Conservation (phyloP, 1,140 invertebrate genomes). For the Babylonia areolata region DNA sequence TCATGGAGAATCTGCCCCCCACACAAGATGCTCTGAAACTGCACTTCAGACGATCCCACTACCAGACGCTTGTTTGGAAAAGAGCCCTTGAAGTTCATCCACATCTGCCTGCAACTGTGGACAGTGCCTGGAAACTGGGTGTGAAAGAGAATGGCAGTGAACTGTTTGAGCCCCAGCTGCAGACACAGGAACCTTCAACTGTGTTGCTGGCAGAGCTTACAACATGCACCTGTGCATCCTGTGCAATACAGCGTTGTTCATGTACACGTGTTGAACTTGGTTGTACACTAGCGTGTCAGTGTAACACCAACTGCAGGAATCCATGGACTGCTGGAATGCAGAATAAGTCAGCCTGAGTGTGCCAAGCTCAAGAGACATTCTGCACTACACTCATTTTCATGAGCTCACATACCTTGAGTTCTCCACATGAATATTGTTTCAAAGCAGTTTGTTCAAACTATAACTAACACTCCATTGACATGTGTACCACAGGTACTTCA, state of each 20-base stretch:
- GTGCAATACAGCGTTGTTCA: not conserved
- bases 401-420: no score
- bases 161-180: not conserved
- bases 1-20: not conserved
- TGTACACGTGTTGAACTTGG: not conserved
- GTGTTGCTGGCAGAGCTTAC: not conserved
- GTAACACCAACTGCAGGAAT: not conserved
- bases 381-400: no score
- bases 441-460: no score
- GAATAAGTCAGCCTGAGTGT: no score
- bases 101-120: not conserved
- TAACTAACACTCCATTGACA: no score
- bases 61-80: not conserved
- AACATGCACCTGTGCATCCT: not conserved
- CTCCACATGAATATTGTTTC: no score
- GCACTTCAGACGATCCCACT: conserved; percentile 20
- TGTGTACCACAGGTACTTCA: no score
- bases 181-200: not conserved
- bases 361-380: no score
- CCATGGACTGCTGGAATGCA: not conserved
- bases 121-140: not conserved
- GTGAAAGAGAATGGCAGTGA: conserved; percentile 2
- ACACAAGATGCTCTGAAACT: not conserved
- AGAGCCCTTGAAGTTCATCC: not conserved
- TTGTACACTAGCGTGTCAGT: not conserved